Conservation (phyloP, 1,140 invertebrate species). For the Anoplophora glabripennis region DNA sequence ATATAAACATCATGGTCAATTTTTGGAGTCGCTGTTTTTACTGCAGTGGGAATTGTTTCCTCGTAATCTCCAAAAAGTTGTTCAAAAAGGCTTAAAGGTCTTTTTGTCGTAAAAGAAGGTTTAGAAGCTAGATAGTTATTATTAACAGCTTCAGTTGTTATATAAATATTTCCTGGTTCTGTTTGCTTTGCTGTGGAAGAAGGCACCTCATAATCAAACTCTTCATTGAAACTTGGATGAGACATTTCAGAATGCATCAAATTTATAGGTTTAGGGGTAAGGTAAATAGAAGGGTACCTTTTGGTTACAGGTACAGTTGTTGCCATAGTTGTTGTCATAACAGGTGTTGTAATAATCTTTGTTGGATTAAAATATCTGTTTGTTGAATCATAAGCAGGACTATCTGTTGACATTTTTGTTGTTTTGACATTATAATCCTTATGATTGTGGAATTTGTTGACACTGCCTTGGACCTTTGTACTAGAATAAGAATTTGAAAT, state of each 20-base stretch:
- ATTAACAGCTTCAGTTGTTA: constrained; percentile 23
- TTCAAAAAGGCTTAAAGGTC: constrained; percentile 43
- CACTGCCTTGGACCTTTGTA: constrained; percentile 67
- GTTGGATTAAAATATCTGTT: constrained; percentile 25
- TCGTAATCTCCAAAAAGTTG: constrained; percentile 47
- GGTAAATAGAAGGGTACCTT: constrained; percentile 34
- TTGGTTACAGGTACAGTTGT: constrained; percentile 38
- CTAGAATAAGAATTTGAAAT: constrained; percentile 72
- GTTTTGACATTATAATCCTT: constrained; percentile 54
- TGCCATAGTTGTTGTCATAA: constrained; percentile 43
- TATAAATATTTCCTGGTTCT: constrained; percentile 9
- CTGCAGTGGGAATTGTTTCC: constrained; percentile 34
- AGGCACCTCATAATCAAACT: constrained; percentile 34
- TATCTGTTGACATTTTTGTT: constrained; percentile 46
- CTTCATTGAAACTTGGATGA: constrained; percentile 42
- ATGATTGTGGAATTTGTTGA: constrained; percentile 62
- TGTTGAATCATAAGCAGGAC: constrained; percentile 39
- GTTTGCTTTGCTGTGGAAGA: constrained; percentile 13
- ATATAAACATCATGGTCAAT: constrained; percentile 23
- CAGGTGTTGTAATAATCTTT: constrained; percentile 39
- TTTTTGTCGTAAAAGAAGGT: constrained; percentile 35
- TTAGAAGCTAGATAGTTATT: constrained; percentile 30
- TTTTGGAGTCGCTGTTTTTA: constrained; percentile 21
- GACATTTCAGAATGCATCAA: constrained; percentile 40
- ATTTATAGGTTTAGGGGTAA: constrained; percentile 29